Evolutionary conservation across 1,140 invertebrate genomes (phyloP), one percentile per base, ranked within the genome.

Genomic region (Drosophila ficusphila): DNA sequence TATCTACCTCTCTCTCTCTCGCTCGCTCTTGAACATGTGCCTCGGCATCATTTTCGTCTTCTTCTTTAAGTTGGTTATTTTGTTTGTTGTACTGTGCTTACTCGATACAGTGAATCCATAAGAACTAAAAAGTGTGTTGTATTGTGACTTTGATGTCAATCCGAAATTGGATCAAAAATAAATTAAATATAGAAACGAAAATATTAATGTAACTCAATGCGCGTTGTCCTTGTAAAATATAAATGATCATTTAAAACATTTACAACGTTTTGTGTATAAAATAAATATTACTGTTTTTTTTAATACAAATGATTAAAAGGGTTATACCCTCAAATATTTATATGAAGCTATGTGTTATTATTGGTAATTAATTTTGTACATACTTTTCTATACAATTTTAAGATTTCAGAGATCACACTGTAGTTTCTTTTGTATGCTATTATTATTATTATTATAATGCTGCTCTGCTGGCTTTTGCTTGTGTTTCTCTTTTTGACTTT

Each of bases 401-500:
- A 57, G 51, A 67, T 68, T 9, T 8, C 4, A 7, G 11, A 34
- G 19, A 34, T 19, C n/a, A 2, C 3, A 34, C 12, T 34, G 19
- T 34, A 53, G 5, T 54, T 54, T 54, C 19, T 25, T 56, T 48
- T 38, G 72, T 69, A 73, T 77, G 69, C 52, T 68, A 74, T 78
- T 82, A 82, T 79, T 73, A 82, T 79, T 73, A 68, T 75, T 75
- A 65, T 83, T 82, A 77, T 82, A 81, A 68, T 52, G 56, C 56
- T 46, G 57, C 53, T 48, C 56, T 69, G 61, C 25, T 47, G 29
- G n/a, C 29, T 31, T 57, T 33, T 52, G 39, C 31, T 38, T 49
- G 18, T 49, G 60, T 34, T 70, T 65, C 31, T 65, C 8, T 21
- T 39, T 48, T 52, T 47, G 9, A 9, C 6, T 68, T 39, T 27